Base-by-base conservation (phyloP, 1,140 invertebrate genomes). In the Microplitis mediator region DNA sequence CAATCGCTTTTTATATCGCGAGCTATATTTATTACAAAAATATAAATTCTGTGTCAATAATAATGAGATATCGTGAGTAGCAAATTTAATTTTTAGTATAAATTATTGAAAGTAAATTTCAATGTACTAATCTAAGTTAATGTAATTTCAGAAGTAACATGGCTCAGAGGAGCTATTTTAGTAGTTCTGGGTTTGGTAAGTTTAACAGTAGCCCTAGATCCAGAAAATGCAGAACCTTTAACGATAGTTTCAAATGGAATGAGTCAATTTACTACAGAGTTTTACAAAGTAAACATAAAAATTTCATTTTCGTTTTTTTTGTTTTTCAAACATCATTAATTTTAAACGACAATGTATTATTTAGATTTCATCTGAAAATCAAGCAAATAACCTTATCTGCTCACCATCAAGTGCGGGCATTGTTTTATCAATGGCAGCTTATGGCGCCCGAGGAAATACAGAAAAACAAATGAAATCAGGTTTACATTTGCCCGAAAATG, bases 361-460 rank as follows among this genome's bases (percentile, higher is more conserved):
- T 45, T 5, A 45, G 39, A 45, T 11, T 6, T 45, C 39, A 6
- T 45, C 39, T 3, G 39, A 45, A 45, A 45, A 11, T 11, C 3
- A 6, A 45, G 11, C 6, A 45, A 11, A 45, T 45, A 45, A 45
- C 11, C 39, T 45, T 45, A 45, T 45, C 39, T 45, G 39, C 39
- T 45, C 39, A 6, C 39, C 39, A 3, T 52, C 69, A 8, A 73
- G 72, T 31, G 63, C 56, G 5, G 36, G 39, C 6, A 39, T 69
- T 4, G 58, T 69, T 14, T 36, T 73, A 5, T 54, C 66, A 13
- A 69, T 73, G 64, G 36, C 60, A 14, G 36, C 23, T 2, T 34
- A 52, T 16, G 72, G 72, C 0, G 72, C 72, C 50, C 11, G 60
- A 5, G 72, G 66, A 39, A 50, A 39, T 11, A 69, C 67, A n/a